Conservation (phyloP, 2,113 vertebrate species). For the human (Homo sapiens) region GRCh38 chr17:28381501-28382000, state of each 20-base stretch:
- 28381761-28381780: conserved; percentile 96
- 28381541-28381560: conserved; percentile 94
- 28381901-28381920: not conserved
- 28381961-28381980: not conserved
- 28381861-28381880: not conserved
- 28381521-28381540: conserved; percentile 93
- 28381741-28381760: conserved; percentile 95
- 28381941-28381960: not conserved
- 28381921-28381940: not conserved
- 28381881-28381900: not conserved
- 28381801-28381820: conserved; percentile 94
- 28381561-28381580: conserved; percentile 95
- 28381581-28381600: conserved; percentile 96
- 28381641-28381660: conserved; percentile 92
- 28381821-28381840: conserved; percentile 82
- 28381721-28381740: conserved; percentile 94
- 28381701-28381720: conserved; percentile 92
- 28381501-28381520: conserved; percentile 97
- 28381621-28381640: conserved; percentile 96
- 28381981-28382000: not conserved
- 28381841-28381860: not conserved
- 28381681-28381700: conserved; percentile 94
- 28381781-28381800: conserved; percentile 94
- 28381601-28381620: conserved; percentile 96
- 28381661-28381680: conserved; percentile 89